Conservation (phyloP, 2,113 vertebrate genomes). For the Gambusia holbrooki region DNA sequence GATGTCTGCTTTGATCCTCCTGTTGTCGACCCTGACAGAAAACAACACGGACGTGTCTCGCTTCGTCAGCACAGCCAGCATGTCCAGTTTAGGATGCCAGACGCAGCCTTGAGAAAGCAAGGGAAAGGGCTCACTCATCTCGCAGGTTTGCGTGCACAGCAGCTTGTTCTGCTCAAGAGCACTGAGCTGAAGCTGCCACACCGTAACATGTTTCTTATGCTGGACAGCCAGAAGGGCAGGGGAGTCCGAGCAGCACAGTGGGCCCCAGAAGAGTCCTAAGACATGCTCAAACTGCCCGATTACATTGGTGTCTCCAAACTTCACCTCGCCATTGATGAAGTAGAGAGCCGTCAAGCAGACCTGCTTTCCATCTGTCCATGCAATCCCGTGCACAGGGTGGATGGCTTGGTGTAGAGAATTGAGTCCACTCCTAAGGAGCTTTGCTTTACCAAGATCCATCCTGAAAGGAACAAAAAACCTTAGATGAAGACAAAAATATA, state of each 20-base stretch:
- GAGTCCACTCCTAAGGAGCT: constrained; percentile 88
- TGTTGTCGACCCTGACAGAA: constrained; percentile 81
- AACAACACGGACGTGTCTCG: constrained; percentile 86
- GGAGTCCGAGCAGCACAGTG: constrained; percentile 69
- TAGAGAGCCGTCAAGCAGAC: constrained; percentile 87
- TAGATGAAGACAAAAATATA: constrained; percentile 9
- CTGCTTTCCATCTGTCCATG: constrained; percentile 95
- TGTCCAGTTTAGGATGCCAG: constrained; percentile 91
- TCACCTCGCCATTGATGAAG: constrained; percentile 80
- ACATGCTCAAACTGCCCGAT: constrained; percentile 93
- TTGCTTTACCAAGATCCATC: constrained; percentile 95
- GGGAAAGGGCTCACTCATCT: constrained; percentile 87
- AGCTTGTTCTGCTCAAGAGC: constrained; percentile 84
- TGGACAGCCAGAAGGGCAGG: constrained; percentile 89
- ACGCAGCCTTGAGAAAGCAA: constrained; percentile 92
- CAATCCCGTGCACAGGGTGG: constrained; percentile 91
- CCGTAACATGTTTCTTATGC: constrained; percentile 87
- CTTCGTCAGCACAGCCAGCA: constrained; percentile 89
- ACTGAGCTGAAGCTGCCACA: constrained; percentile 90
- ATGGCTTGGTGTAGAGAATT: constrained; percentile 91
- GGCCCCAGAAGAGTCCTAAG: constrained; percentile 90
- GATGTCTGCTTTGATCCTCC: constrained; percentile 85
- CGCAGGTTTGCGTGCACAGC: constrained; percentile 88
- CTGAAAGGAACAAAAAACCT: constrained; percentile 34
- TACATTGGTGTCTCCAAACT: constrained; percentile 89